Conservation (phyloP, 2,113 vertebrate species). For the Psophia crepitans region DNA sequence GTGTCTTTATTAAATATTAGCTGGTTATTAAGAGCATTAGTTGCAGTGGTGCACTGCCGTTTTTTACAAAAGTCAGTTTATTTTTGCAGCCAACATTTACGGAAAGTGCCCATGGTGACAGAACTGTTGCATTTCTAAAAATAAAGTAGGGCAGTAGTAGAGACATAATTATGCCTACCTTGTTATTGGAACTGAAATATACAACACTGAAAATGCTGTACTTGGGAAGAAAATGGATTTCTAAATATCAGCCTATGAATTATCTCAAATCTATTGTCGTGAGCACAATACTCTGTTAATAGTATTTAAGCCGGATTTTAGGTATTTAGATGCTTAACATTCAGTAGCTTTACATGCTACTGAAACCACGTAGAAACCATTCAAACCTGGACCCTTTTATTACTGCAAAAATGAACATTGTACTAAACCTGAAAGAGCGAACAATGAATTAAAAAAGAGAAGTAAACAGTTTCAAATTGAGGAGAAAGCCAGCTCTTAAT, state of each 20-base stretch:
- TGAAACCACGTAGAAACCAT: background rate
- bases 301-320: background rate
- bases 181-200: background rate
- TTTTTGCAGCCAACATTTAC: background rate
- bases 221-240: background rate
- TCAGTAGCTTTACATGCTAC: background rate
- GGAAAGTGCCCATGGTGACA: background rate
- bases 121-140: background rate
- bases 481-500: slow-evolving; percentile 16
- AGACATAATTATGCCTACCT: background rate
- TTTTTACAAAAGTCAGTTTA: background rate
- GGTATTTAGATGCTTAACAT: background rate
- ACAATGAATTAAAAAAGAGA: background rate
- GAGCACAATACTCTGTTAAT: background rate
- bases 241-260: background rate
- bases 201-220: background rate
- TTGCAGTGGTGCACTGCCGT: background rate
- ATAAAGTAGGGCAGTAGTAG: background rate
- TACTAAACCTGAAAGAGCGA: background rate
- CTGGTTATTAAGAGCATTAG: background rate
- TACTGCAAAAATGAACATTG: background rate
- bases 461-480: background rate
- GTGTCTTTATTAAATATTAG: background rate
- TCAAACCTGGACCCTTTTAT: background rate
- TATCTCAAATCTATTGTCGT: background rate